Base-by-base conservation (phyloP, 2,113 vertebrate species). In the Origma solitaria region DNA sequence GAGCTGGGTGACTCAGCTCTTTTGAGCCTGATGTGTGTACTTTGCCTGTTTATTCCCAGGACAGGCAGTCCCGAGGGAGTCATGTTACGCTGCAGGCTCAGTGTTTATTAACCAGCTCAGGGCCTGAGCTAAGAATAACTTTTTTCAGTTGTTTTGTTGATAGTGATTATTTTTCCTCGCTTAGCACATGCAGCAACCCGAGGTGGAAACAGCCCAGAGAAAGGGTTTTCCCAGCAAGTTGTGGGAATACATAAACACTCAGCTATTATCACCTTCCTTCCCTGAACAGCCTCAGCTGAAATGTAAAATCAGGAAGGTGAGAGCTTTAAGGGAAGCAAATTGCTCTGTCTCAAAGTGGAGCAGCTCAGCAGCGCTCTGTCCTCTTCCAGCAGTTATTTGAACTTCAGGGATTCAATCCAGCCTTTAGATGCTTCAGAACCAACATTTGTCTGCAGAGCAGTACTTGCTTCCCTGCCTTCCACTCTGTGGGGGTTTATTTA, bases 1-100 rank as follows among this genome's bases (percentile, higher is more conserved):
- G 83, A 45, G 62, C 75, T 31, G 53, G 25, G 61, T 98, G 98
- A 98, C 96, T 98, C 97, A 97, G 98, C 98, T 83, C 15, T 97
- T 94, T 28, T 42, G 88, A 54, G 45, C 70, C 90, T 86, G 93
- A 30, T 88, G 65, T 54, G 49, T 92, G 90, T 33, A 8, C 96
- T 94, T 79, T 72, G 88, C 94, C 92, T 97, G 95, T 95, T 96
- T 97, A 95, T 98, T 97, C 94, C 96, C 73, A 35, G 97, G 65
- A 95, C 90, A 79, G 79, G n/a, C 53, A 88, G 94, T 88, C 76
- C 77, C n/a, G 6, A 31, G 42, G 78, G 96, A 96, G 73, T 98
- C 95, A 11, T 53, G 62, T 98, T 98, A 91, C 95, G 7, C 71
- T 92, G 88, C 85, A 76, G 92, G 85, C 89, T 56, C 82, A 40